These are phyloP conservation scores for Microctenopoma stevenorrisi DNA, from an alignment of 2,797 vertebrate species.

Conservation along the genomic window DNA sequence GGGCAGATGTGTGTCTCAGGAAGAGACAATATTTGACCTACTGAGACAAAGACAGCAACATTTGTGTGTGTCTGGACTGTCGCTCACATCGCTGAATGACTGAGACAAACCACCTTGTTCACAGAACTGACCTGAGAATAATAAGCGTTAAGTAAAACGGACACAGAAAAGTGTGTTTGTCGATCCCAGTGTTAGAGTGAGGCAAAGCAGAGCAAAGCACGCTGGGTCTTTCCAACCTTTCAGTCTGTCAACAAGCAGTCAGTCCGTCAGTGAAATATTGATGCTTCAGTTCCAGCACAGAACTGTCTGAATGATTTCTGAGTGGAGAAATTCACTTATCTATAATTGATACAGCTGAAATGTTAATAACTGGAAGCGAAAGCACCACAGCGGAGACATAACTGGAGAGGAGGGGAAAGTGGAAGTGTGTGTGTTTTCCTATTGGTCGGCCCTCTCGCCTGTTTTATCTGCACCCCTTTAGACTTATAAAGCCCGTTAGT, in stretches of 20 bases:
- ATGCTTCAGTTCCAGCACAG: conserved; percentile 80
- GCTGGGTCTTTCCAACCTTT: conserved; percentile 47
- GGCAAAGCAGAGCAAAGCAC: conserved; percentile 39
- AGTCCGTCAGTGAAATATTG: conserved; percentile 79
- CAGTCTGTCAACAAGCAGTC: conserved; percentile 75
- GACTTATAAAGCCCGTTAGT: conserved; percentile 10
- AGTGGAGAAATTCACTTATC: conserved; percentile 68
- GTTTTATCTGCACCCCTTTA: conserved; percentile 4
- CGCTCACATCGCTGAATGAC: conserved; percentile 45
- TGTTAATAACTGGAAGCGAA: conserved; percentile 73
- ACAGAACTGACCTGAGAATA: conserved; percentile 26
- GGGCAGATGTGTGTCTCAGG: neutral
- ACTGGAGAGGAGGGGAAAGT: conserved; percentile 4
- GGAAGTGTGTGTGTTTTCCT: neutral
- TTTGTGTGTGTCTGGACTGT: conserved; percentile 28
- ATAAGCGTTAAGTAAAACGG: conserved; percentile 19
- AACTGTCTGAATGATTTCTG: conserved; percentile 74
- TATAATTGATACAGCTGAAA: conserved; percentile 80
- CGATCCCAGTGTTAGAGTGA: conserved; percentile 30
- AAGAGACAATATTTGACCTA: conserved; percentile 13
- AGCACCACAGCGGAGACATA: conserved; percentile 36
- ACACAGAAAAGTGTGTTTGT: conserved; percentile 36
- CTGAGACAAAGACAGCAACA: conserved; percentile 16
- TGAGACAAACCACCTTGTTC: conserved; percentile 10
- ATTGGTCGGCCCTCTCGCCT: neutral